A percentile compares a stretch with the other conserved stretches of the same genome.
phyloP scores from a whole-genome alignment of 1,140 invertebrate genomes.

The Eumeta japonica region DNA sequence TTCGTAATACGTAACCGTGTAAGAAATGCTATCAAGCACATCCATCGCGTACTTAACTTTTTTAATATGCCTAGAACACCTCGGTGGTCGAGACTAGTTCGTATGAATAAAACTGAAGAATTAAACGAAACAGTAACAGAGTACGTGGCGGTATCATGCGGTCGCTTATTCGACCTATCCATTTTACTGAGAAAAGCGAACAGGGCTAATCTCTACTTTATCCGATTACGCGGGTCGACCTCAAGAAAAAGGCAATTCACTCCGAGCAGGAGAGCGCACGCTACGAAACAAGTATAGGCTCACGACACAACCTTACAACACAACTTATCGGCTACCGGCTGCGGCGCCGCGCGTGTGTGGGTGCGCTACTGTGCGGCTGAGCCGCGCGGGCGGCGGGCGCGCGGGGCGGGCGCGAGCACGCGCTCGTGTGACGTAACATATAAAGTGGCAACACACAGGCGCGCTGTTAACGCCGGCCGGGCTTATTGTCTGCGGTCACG shows the following conservation, averaged over 20 bases:
- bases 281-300: constrained; percentile 37
- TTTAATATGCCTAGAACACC: too few relatives aligned
- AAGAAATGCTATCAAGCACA: too few relatives aligned
- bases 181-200: constrained; percentile 36
- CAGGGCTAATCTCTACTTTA: constrained; percentile 49
- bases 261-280: constrained; percentile 16
- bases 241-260: constrained; percentile 52
- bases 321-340: constrained; percentile 33
- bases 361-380: constrained; percentile 22
- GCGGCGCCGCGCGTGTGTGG: constrained; percentile 7
- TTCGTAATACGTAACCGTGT: too few relatives aligned
- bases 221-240: constrained; percentile 45
- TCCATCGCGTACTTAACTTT: too few relatives aligned
- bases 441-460: constrained; percentile 57
- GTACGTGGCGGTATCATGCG: constrained; percentile 18
- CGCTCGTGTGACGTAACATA: constrained; percentile 52
- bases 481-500: constrained; percentile 58
- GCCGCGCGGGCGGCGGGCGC: constrained; percentile 12
- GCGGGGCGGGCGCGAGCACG: constrained; percentile 12
- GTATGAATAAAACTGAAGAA: too few relatives aligned
- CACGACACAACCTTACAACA: constrained; percentile 35
- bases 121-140: too few relatives aligned
- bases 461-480: constrained; percentile 53
- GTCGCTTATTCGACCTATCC: constrained; percentile 25
- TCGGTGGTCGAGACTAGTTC: too few relatives aligned